Conservation (phyloP, 2,888 invertebrate species). For the Uropetala carovei region DNA sequence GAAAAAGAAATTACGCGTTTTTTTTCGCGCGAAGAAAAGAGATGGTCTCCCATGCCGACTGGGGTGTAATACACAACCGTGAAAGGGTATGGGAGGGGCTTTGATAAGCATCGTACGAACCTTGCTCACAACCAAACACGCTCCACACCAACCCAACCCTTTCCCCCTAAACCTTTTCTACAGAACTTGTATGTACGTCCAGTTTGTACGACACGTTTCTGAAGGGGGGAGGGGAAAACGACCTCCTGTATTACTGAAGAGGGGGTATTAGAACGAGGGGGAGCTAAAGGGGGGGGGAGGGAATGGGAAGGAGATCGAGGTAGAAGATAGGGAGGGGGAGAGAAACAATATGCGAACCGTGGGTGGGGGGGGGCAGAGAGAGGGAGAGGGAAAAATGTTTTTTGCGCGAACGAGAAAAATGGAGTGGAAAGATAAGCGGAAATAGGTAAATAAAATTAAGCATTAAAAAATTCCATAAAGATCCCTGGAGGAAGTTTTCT, state of each 20-base stretch:
- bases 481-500: too few species aligned
- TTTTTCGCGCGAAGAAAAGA: neutral
- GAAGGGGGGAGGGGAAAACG: neutral
- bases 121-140: neutral
- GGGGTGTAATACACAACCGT: neutral
- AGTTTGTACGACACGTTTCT: neutral
- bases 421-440: neutral
- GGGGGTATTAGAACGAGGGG: neutral
- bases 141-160: neutral
- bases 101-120: constrained; percentile 25
- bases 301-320: neutral
- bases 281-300: neutral
- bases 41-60: neutral
- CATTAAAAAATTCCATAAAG: too few species aligned
- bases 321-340: neutral
- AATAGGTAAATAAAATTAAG: neutral
- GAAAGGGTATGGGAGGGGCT: neutral
- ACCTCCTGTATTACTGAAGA: neutral
- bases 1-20: too few species aligned
- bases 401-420: neutral
- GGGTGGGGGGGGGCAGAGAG: neutral
- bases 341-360: neutral
- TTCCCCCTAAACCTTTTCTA: neutral
- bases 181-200: constrained; percentile 21
- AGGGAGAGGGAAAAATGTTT: neutral